Conservation (phyloP, 1,140 invertebrate species). For the Macrotrachela quadricornifera region DNA sequence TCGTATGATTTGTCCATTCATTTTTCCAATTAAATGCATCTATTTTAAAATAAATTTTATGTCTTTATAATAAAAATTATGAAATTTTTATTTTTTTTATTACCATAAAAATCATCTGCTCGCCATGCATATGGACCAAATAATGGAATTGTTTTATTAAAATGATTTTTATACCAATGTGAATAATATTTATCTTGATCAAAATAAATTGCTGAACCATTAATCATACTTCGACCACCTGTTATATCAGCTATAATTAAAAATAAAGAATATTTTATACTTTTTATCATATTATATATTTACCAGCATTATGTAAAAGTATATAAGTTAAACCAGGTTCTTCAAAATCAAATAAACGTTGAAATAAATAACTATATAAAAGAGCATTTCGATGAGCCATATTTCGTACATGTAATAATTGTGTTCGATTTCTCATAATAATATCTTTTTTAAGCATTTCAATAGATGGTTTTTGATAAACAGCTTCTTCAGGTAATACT, state of each 20-base stretch:
- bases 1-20: conserved; percentile 28
- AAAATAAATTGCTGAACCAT: conserved; percentile 79
- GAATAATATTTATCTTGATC: conserved; percentile 78
- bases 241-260: conserved; percentile 54
- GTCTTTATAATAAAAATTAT: no score
- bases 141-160: conserved; percentile 80
- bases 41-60: no score
- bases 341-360: conserved; percentile 38
- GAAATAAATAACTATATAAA: conserved; percentile 69
- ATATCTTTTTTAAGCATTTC: conserved; percentile 84
- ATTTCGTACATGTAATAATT: conserved; percentile 74
- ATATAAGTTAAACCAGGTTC: conserved; percentile 97
- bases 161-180: conserved; percentile 77
- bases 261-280: no score
- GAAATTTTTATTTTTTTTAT: no score
- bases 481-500: conserved; percentile 53
- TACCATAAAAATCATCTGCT: conserved; percentile 20
- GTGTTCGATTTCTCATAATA: conserved; percentile 76
- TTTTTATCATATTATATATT: no score
- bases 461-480: conserved; percentile 75
- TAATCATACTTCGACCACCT: conserved; percentile 60
- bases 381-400: conserved; percentile 78
- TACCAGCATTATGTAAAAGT: conserved; percentile 58
- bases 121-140: conserved; percentile 71
- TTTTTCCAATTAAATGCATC: conserved; percentile 29